Evolutionary conservation across 2,797 vertebrate genomes (phyloP).

Genomic region (Nyctalus aviator): DNA sequence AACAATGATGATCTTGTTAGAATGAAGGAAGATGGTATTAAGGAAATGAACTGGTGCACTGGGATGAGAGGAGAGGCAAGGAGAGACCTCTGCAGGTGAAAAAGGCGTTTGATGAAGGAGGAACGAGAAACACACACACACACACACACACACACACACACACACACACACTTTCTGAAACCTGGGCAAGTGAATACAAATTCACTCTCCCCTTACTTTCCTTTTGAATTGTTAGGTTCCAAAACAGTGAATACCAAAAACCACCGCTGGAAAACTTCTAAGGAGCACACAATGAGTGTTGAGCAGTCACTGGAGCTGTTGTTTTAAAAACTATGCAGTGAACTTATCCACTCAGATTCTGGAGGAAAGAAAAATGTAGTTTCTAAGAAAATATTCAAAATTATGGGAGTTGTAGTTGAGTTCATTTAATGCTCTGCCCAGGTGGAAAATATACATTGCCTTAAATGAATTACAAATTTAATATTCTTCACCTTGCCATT

Average conservation of each 20-base stretch:
- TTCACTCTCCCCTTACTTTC: not conserved
- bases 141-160: not conserved
- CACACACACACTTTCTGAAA: not conserved
- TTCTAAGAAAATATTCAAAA: constrained; percentile 37
- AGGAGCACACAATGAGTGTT: not conserved
- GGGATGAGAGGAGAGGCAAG: constrained; percentile 41
- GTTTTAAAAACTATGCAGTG: not conserved
- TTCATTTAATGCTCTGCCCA: not conserved
- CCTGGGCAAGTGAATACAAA: not conserved
- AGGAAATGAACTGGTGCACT: not conserved
- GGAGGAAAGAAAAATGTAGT: not conserved
- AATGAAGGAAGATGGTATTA: constrained; percentile 40
- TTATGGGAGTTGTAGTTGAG: not conserved
- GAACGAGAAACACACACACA: not conserved
- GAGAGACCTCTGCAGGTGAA: constrained; percentile 60
- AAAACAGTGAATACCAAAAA: not conserved
- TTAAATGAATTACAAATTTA: constrained; percentile 48
- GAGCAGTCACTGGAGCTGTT: not conserved
- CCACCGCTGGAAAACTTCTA: not conserved
- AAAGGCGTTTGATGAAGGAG: constrained; percentile 37
- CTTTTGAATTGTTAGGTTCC: not conserved
- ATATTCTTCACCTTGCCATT: not conserved
- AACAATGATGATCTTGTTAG: constrained; percentile 41
- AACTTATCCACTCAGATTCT: constrained; percentile 50
- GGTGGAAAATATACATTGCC: not conserved